Percentiles rank a stretch among this genome's conserved stretches.
phyloP scores from a whole-genome alignment of 1,140 invertebrate species.

The Argopecten irradians region DNA sequence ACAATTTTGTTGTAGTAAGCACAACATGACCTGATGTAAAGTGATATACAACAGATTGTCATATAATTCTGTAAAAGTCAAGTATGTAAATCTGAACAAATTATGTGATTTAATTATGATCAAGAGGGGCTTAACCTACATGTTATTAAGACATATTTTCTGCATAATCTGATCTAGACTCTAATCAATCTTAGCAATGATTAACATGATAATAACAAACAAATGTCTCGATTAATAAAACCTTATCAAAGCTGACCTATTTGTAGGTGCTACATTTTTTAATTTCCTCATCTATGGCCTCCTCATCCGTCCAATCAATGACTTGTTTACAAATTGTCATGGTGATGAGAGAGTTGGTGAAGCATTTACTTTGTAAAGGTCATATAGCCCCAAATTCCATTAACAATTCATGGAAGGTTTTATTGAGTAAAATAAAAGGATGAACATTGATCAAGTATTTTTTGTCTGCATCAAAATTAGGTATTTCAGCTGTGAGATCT shows the following conservation, averaged over 20 bases:
- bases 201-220: not conserved
- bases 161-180: too few relatives aligned
- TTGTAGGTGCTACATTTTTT: not conserved
- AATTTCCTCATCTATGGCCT: conserved; percentile 3
- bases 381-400: not conserved
- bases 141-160: too few relatives aligned
- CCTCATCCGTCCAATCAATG: not conserved
- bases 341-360: not conserved
- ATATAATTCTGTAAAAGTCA: too few relatives aligned
- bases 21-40: too few relatives aligned
- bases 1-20: too few relatives aligned
- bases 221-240: not conserved
- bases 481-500: not conserved
- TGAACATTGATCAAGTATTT: not conserved
- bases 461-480: not conserved
- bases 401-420: not conserved
- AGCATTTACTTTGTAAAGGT: not conserved
- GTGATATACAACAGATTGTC: too few relatives aligned
- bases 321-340: not conserved
- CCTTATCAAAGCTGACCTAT: not conserved
- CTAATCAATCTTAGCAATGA: not conserved
- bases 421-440: not conserved
- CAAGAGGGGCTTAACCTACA: too few relatives aligned
- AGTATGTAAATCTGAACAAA: too few relatives aligned
- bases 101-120: too few relatives aligned